phyloP scores from a whole-genome alignment of 1,140 invertebrate genomes.

The Pogonomyrmex californicus region DNA sequence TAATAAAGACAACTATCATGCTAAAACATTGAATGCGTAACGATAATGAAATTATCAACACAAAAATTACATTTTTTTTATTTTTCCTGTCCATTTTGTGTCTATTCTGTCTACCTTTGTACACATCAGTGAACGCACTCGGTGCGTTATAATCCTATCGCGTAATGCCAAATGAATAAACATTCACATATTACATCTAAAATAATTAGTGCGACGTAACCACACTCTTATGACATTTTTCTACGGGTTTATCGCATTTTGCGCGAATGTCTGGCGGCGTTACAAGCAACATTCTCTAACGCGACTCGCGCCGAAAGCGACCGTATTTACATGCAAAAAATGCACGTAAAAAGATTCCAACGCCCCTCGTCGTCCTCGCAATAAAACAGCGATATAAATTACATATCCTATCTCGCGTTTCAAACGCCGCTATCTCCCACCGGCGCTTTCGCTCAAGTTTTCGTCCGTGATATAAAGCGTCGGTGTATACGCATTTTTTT shows the following conservation, averaged over 20 bases:
- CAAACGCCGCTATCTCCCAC: slow-evolving; percentile 40
- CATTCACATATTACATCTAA: slow-evolving; percentile 35
- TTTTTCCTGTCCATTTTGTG: not conserved
- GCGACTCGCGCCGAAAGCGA: slow-evolving; percentile 40
- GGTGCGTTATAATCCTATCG: slow-evolving; percentile 1
- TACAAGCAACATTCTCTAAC: not conserved
- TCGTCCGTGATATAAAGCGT: slow-evolving; percentile 16
- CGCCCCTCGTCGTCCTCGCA: slow-evolving; percentile 21
- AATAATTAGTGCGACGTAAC: slow-evolving; percentile 37
- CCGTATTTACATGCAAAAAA: slow-evolving; percentile 55
- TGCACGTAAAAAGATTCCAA: slow-evolving; percentile 43
- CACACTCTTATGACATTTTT: slow-evolving; percentile 24
- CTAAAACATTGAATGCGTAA: not conserved
- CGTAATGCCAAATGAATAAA: slow-evolving; percentile 44
- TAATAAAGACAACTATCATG: not conserved
- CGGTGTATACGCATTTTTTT: slow-evolving; percentile 1
- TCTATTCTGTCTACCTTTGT: not conserved
- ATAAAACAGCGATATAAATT: slow-evolving; percentile 64
- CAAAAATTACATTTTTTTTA: not conserved
- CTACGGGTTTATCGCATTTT: slow-evolving; percentile 37
- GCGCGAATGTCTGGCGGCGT: not conserved
- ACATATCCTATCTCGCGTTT: slow-evolving; percentile 57
- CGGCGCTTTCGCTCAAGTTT: slow-evolving; percentile 49
- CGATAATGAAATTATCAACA: slow-evolving; percentile 29
- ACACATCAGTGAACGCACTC: not conserved